A percentile compares a stretch with the other conserved stretches of the same genome.
Evolutionary conservation across 2,797 vertebrate species (phyloP).

Genomic region (Danio jaintianensis): DNA sequence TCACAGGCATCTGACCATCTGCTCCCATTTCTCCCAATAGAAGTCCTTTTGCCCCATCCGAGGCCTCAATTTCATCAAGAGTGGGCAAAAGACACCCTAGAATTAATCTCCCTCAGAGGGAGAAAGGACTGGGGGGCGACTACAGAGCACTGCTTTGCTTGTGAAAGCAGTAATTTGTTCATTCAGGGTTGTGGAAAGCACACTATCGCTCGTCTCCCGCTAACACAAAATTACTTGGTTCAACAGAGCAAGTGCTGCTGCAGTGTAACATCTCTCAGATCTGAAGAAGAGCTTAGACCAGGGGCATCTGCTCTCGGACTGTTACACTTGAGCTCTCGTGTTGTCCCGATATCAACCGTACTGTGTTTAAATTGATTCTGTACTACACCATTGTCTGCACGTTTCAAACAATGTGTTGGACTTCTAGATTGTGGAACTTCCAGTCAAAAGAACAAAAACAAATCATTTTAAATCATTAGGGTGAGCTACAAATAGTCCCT

Average conservation of each 20-base stretch:
- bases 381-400: too few species aligned
- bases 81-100: slow-evolving; percentile 68
- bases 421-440: too few species aligned
- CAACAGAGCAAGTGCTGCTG: slow-evolving; percentile 70
- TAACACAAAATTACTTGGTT: slow-evolving; percentile 74
- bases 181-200: slow-evolving; percentile 69
- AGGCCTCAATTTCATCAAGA: slow-evolving; percentile 77
- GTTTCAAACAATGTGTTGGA: too few species aligned
- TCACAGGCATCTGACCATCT: slow-evolving; percentile 79
- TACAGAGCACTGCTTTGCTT: slow-evolving; percentile 67
- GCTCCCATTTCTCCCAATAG: slow-evolving; percentile 70
- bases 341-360: not conserved
- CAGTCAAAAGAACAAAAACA: too few species aligned
- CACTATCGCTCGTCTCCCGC: slow-evolving; percentile 64
- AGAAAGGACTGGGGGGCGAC: slow-evolving; percentile 51
- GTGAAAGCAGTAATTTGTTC: slow-evolving; percentile 76
- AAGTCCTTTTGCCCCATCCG: slow-evolving; percentile 72
- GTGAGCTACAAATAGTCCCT: too few species aligned
- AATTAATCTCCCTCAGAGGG: slow-evolving; percentile 66
- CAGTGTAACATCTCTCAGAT: slow-evolving; percentile 63
- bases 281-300: slow-evolving; percentile 49
- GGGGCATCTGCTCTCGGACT: slow-evolving; percentile 65
- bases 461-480: too few species aligned
- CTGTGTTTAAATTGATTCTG: too few species aligned
- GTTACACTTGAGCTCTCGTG: slow-evolving; percentile 42